phyloP scores from a whole-genome alignment of 1,140 invertebrate species.

The Hycleus phaleratus region DNA sequence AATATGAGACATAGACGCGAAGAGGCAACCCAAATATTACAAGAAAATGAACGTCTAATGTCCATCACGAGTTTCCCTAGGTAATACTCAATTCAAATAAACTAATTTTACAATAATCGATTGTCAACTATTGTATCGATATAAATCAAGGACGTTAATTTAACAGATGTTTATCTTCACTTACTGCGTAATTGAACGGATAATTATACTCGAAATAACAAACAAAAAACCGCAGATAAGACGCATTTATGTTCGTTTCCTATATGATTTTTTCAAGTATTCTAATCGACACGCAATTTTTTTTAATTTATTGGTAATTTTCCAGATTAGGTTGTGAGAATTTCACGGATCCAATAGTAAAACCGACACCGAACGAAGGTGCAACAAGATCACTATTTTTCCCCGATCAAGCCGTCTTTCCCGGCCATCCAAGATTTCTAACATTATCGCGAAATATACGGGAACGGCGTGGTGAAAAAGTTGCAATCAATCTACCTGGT shows the following conservation, averaged over 20 bases:
- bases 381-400: slow-evolving; percentile 87
- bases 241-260: too few species aligned
- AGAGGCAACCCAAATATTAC: slow-evolving; percentile 73
- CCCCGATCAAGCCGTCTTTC: slow-evolving; percentile 90
- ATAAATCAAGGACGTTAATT: neutral
- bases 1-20: slow-evolving; percentile 90
- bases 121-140: neutral
- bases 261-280: too few species aligned
- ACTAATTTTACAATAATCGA: too few species aligned
- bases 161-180: too few species aligned
- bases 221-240: too few species aligned
- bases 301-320: neutral
- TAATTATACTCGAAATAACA: too few species aligned
- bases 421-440: slow-evolving; percentile 91
- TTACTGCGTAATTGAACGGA: too few species aligned
- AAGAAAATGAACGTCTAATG: slow-evolving; percentile 77
- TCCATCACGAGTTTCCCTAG: slow-evolving; percentile 89
- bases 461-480: slow-evolving; percentile 84
- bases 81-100: slow-evolving; percentile 42
- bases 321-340: slow-evolving; percentile 74
- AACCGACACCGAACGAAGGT: slow-evolving; percentile 62
- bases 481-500: slow-evolving; percentile 94
- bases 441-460: slow-evolving; percentile 93
- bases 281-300: too few species aligned
- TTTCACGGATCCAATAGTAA: slow-evolving; percentile 77